phyloP scores from a whole-genome alignment of 2,888 invertebrate species.

The Beris morrisii region DNA sequence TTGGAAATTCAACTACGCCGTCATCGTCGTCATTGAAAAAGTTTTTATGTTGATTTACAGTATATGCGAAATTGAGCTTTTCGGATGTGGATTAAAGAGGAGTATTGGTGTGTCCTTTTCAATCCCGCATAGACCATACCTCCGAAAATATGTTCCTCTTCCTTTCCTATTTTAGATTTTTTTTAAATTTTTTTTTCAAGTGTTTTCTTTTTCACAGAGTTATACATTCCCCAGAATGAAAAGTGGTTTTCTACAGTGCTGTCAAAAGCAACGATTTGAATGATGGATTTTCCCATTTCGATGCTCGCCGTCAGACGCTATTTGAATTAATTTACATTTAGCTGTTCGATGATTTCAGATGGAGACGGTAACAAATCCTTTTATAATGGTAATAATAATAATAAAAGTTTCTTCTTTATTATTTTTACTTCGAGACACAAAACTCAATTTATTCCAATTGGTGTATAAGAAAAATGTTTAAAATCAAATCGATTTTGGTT shows the following conservation, averaged over 20 bases:
- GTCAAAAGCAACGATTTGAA: constrained; percentile 10
- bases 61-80: constrained; percentile 30
- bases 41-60: constrained; percentile 24
- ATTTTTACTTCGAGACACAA: too few species aligned
- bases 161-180: constrained; percentile 14
- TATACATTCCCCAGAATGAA: not conserved
- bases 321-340: too few species aligned
- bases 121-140: constrained; percentile 7
- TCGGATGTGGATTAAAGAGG: constrained; percentile 28
- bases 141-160: constrained; percentile 8
- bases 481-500: too few species aligned
- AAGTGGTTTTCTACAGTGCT: constrained; percentile 1
- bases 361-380: too few species aligned
- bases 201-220: not conserved
- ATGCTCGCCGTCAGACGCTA: too few species aligned
- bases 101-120: constrained; percentile 30
- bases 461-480: too few species aligned
- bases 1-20: constrained; percentile 4
- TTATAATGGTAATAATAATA: too few species aligned
- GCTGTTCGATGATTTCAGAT: too few species aligned
- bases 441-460: too few species aligned
- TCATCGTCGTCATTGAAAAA: constrained; percentile 17
- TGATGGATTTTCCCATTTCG: constrained; percentile 26
- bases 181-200: constrained; percentile 11
- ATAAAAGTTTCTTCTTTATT: too few species aligned